Evolutionary conservation across 2,113 vertebrate species (phyloP).

Genomic region (Dicentrarchus labrax): DNA sequence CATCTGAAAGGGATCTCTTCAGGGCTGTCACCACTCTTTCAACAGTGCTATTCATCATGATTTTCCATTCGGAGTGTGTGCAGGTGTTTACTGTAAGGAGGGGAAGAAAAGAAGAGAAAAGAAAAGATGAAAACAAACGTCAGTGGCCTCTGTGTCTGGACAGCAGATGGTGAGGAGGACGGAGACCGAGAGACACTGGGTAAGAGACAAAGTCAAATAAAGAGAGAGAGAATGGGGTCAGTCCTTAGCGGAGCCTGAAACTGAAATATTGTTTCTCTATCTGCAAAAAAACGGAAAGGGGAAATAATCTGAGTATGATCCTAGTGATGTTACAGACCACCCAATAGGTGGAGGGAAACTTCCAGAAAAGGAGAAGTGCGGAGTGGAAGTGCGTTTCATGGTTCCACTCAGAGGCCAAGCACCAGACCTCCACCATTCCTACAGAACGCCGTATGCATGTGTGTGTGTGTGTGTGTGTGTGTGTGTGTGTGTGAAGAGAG

Average conservation of each 20-base stretch:
- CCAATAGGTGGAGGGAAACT: slow-evolving; percentile 29
- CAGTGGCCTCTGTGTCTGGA: slow-evolving; percentile 63
- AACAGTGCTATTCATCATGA: slow-evolving; percentile 67
- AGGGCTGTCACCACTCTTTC: slow-evolving; percentile 72
- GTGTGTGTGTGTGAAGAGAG: neutral
- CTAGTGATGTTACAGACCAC: slow-evolving; percentile 51
- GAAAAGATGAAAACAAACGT: slow-evolving; percentile 65
- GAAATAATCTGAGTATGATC: slow-evolving; percentile 2
- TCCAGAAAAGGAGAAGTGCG: slow-evolving; percentile 45
- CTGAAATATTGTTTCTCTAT: slow-evolving; percentile 32
- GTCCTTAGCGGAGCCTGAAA: slow-evolving; percentile 13
- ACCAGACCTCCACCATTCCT: slow-evolving; percentile 7
- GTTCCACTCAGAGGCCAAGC: slow-evolving; percentile 9
- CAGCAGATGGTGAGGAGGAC: slow-evolving; percentile 66
- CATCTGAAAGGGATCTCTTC: slow-evolving; percentile 73
- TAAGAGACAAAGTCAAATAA: slow-evolving; percentile 36
- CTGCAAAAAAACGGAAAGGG: slow-evolving; percentile 12
- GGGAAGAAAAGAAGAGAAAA: slow-evolving; percentile 40
- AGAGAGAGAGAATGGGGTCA: neutral
- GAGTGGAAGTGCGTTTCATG: slow-evolving; percentile 18
- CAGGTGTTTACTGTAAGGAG: slow-evolving; percentile 80
- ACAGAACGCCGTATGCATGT: neutral
- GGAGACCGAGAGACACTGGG: neutral
- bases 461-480: slow-evolving; percentile 7
- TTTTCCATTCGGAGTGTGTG: slow-evolving; percentile 52